Evolutionary conservation across 2,888 invertebrate species (phyloP).

Genomic region (Xestia xanthographa): DNA sequence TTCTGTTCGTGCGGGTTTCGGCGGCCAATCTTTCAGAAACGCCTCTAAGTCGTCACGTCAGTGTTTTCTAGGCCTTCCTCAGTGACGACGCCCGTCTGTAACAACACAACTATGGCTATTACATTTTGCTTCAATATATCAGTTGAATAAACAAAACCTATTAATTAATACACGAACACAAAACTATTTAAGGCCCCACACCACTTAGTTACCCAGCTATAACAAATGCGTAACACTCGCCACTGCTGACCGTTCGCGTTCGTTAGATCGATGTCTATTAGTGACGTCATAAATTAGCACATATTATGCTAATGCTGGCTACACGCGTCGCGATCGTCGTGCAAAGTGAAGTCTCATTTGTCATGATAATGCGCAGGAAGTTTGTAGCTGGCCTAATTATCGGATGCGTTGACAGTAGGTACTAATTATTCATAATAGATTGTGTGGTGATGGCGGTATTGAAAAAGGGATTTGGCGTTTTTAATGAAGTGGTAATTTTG

Average conservation of each 20-base stretch:
- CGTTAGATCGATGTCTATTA: conserved; percentile 73
- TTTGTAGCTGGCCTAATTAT: conserved; percentile 69
- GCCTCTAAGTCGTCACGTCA: no score
- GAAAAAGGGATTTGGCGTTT: conserved; percentile 27
- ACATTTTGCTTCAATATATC: background rate
- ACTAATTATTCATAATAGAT: conserved; percentile 53
- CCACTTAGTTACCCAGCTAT: background rate
- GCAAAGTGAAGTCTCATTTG: conserved; percentile 75
- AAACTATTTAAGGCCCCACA: background rate
- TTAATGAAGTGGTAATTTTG: background rate
- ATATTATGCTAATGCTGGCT: conserved; percentile 76
- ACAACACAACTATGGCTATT: no score
- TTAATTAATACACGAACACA: background rate
- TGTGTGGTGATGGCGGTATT: conserved; percentile 10
- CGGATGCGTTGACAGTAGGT: conserved; percentile 67
- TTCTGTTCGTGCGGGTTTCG: no score
- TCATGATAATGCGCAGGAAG: conserved; percentile 84
- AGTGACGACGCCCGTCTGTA: no score
- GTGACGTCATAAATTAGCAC: conserved; percentile 73
- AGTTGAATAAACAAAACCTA: background rate
- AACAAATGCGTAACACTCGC: conserved; percentile 32
- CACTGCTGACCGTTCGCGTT: conserved; percentile 32
- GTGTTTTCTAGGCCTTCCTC: no score
- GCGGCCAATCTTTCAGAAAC: no score
- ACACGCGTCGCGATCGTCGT: conserved; percentile 69